Evolutionary conservation across 2,113 vertebrate genomes (phyloP), one percentile per base, ranked within the genome.

Genomic region (Trinectes maculatus): DNA sequence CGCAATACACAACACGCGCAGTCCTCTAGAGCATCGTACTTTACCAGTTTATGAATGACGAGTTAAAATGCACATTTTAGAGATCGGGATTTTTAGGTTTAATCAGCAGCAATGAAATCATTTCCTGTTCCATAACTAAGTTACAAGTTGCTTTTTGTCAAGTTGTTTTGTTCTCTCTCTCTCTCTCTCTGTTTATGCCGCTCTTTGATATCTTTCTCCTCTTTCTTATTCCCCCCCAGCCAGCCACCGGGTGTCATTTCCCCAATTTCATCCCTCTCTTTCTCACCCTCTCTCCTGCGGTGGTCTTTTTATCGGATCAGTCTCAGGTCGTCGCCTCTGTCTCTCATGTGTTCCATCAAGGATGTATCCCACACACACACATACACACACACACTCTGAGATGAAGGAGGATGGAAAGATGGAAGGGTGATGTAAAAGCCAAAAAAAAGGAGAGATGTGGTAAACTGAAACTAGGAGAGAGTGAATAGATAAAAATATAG

Each of bases 281-380:
- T 74, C 79, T 76, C 74, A 77, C 81, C 66, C 74, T 79, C 74
- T 85, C 81, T 85, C 80, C 79, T 69, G 63, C 52, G 78, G 70
- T 84, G 81, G 84, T 89, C 72, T 90, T 91, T 91, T 90, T 87
- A 91, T 92, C 88, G 81, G 92, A 92, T 93, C 89, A 92, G 92
- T 92, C 89, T 91, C 89, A 92, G 89, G 81, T 91, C 85, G 76
- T 85, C 85, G 85, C 89, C 73, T 88, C 81, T 91, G 83, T 91
- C 87, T 89, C 88, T 91, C 89, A 88, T 89, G 77, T 91, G 80
- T 89, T 89, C 87, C 71, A 89, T 92, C 90, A 92, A 86, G 87
- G 85, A 82, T 88, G 70, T 66, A 84, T 82, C 48, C 19, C 51
- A 29, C 51, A 37, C 55, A 28, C 66, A 48, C 61, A 51, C 26